Evolutionary conservation across 2,113 vertebrate species (phyloP).

Genomic region (Conger conger): DNA sequence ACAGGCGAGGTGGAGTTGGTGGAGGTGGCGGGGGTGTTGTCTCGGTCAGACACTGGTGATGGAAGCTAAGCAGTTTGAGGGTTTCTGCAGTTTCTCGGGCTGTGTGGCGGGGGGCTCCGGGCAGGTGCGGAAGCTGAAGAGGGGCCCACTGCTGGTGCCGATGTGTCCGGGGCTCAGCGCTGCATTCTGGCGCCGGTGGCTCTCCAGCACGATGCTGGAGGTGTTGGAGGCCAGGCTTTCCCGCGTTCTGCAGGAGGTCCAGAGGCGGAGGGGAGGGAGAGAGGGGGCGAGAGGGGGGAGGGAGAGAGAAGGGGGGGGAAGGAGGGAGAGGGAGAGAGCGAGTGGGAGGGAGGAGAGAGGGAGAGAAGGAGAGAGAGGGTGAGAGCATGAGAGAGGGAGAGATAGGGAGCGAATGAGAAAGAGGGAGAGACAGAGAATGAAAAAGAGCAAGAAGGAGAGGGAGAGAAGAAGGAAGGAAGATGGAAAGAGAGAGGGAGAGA

Average conservation of each 20-base stretch:
- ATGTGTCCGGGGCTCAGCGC: constrained; percentile 92
- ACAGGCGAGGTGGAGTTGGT: constrained; percentile 32
- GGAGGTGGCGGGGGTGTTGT: constrained; percentile 38
- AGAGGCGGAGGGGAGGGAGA: neutral
- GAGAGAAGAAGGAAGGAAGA: neutral
- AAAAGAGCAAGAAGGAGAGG: neutral
- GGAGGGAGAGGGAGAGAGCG: neutral
- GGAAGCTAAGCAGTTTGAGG: constrained; percentile 96
- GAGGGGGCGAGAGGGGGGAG: neutral
- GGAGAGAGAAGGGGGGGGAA: too few species aligned
- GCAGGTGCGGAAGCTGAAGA: constrained; percentile 89
- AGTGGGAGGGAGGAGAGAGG: neutral
- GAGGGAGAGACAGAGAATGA: neutral
- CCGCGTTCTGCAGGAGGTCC: constrained; percentile 80
- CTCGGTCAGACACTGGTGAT: constrained; percentile 96
- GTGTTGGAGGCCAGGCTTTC: constrained; percentile 99
- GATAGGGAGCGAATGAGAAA: neutral
- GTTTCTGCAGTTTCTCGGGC: constrained; percentile 96
- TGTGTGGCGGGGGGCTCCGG: constrained; percentile 83
- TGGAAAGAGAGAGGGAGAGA: neutral
- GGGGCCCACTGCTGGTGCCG: constrained; percentile 76
- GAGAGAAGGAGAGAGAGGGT: neutral
- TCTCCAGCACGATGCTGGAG: constrained; percentile 97
- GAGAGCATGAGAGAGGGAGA: neutral
- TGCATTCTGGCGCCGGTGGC: constrained; percentile 94